A percentile compares a stretch with the other conserved stretches of the same genome.
These are phyloP conservation scores for Chelon auratus DNA, from an alignment of 2,797 vertebrate species.

Conservation along the genomic window DNA sequence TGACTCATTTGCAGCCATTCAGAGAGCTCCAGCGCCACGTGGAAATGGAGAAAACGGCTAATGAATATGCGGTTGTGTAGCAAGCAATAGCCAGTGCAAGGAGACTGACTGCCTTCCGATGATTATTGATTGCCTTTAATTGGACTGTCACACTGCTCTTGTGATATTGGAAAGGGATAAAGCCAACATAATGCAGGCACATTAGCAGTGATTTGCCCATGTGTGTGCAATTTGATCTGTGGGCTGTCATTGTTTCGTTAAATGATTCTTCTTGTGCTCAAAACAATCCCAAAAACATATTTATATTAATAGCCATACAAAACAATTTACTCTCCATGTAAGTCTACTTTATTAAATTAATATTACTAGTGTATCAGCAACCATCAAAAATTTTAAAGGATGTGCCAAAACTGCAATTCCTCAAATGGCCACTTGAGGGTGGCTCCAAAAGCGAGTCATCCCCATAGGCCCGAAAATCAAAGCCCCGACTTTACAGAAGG, in stretches of 20 bases:
- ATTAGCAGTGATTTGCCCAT: neutral
- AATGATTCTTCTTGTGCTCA: no score
- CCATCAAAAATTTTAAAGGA: no score
- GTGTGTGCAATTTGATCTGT: neutral
- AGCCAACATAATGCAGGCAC: conserved; percentile 26
- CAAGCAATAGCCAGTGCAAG: conserved; percentile 48
- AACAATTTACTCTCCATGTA: no score
- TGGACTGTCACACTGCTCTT: conserved; percentile 64
- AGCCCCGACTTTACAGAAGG: no score
- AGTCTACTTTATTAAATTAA: no score
- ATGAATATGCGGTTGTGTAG: conserved; percentile 24
- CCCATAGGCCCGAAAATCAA: no score
- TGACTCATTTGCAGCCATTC: conserved; percentile 46
- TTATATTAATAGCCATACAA: no score
- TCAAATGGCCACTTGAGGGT: no score
- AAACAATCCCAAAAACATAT: no score
- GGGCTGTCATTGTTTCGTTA: neutral
- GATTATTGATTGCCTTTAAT: conserved; percentile 72
- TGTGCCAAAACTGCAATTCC: no score
- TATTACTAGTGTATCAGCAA: no score
- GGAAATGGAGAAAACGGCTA: conserved; percentile 35
- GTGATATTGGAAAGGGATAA: conserved; percentile 57
- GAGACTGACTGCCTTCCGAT: conserved; percentile 48
- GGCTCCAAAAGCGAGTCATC: no score
- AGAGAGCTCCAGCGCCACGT: neutral